Evolutionary conservation across 2,113 vertebrate genomes (phyloP).

Genomic region (Dascyllus trimaculatus): DNA sequence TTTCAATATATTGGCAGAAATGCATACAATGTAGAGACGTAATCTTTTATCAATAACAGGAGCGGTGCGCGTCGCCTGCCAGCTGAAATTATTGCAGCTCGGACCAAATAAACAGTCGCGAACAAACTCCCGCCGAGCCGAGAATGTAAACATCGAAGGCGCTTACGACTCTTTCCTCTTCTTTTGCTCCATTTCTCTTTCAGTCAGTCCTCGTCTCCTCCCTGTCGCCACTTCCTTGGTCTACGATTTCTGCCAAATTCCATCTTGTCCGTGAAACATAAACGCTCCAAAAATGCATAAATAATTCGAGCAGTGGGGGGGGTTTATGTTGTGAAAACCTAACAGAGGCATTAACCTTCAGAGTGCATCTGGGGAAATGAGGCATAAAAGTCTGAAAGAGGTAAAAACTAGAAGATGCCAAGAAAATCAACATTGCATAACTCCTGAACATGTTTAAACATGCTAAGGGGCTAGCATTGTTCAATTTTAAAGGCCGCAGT

Average conservation of each 20-base stretch:
- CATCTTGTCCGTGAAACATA: constrained; percentile 54
- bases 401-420: not conserved
- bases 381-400: constrained; percentile 15
- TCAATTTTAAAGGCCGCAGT: not conserved
- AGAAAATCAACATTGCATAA: constrained; percentile 3
- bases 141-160: constrained; percentile 53
- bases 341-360: constrained; percentile 48
- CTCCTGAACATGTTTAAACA: not conserved
- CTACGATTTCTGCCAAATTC: constrained; percentile 62
- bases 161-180: constrained; percentile 19
- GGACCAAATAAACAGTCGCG: constrained; percentile 58
- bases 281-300: constrained; percentile 58
- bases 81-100: constrained; percentile 58
- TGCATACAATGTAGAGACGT: constrained; percentile 68
- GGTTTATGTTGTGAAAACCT: constrained; percentile 46
- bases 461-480: not conserved
- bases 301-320: constrained; percentile 43
- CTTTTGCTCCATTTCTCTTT: constrained; percentile 13
- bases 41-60: constrained; percentile 74
- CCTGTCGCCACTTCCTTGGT: constrained; percentile 22
- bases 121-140: constrained; percentile 38
- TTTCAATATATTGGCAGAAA: constrained; percentile 75
- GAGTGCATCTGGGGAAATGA: constrained; percentile 43
- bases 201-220: constrained; percentile 25
- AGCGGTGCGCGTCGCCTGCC: constrained; percentile 55